Base-by-base conservation (phyloP, 2,113 vertebrate genomes). In the Nesogale talazaci region DNA sequence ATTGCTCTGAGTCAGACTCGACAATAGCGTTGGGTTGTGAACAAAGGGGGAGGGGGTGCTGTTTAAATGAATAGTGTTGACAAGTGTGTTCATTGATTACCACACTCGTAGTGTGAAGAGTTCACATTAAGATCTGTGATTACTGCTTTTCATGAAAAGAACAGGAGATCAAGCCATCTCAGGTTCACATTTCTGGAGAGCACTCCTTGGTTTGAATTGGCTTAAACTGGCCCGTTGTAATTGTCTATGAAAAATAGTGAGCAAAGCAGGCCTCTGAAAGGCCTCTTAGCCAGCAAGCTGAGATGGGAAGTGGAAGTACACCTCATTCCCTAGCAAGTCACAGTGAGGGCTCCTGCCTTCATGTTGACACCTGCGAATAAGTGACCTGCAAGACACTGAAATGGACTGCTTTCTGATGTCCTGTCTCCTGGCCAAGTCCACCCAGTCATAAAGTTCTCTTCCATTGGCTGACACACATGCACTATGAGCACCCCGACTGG, bases 121-220 rank as follows among this genome's bases (percentile, higher is more conserved):
- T 52, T 52, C 46, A 52, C 46, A 52, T 52, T 52, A 52, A 67
- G 17, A 8, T 82, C 61, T 93, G 3, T 9, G 42, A 78, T 61
- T 38, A 29, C 29, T 63, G 42, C 40, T 78, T 92, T 92, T 83
- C 46, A 69, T 63, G 72, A 0, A 77, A 84, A 90, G 90, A 88
- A 7, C 25, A 63, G 84, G 57, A 70, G 1, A 34, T 22, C 36
- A 65, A 81, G 69, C 63, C 34, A 67, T 85, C 36, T 81, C 16
- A 6, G 34, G 19, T 57, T 14, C 69, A 57, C 59, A 36, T 57
- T 83, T 87, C 77, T 84, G 52, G 40, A 88, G 17, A 65, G 23
- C 25, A 57, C 42, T 10, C 0, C 11, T 5, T 3, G 11, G 40
- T 40, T 25, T 34, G 19, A 90, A 19, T 19, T 34, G 20, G 15